Base-by-base conservation (phyloP, 1,140 invertebrate genomes). In the Panagrolaimus sp. region DNA sequence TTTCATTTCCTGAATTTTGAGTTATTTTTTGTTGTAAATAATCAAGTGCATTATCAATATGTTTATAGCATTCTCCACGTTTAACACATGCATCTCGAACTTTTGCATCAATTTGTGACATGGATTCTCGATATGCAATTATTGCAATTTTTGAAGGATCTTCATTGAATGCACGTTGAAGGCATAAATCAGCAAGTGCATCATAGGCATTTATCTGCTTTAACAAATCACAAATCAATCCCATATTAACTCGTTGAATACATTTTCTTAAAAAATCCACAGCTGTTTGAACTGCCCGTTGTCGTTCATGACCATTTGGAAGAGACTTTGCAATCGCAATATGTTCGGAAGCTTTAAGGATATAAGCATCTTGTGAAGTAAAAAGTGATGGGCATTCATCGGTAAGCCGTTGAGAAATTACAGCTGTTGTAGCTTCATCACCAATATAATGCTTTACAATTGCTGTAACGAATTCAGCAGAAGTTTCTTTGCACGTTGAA, bases 351-450 rank as follows among this genome's bases (percentile, higher is more conserved):
- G 52, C 52, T 28, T 58, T 21, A 28, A 58, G 52, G 17, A 58
- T 21, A 58, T 58, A 28, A 10, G 52, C 52, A n/a, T 58, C 52
- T 28, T 58, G 52, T n/a, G 14, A 12, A 3, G 52, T 58, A 28
- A 52, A 98, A 1, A 97, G 86, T 77, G 90, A 90, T 0, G 94
- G 94, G 83, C 94, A 97, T 0, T 93, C 87, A 81, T 95, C 90
- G 63, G 93, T 86, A 17, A 98, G 84, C 84, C 90, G 90, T 17
- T 86, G 84, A 72, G 91, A 95, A 44, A 97, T 92, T 0, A 90
- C 88, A 84, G 94, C 91, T 0, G 94, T 91, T 5, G 91, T 91
- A 0, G 93, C 92, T 84, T 94, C 93, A 83, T 98, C 94, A 68
- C 90, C 89, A 0, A 97, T 86, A 84, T 96, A 98, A 67, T 90